These are phyloP conservation scores for Argyra leucocephala DNA, from an alignment of 2,888 invertebrate species.

Conservation along the genomic window DNA sequence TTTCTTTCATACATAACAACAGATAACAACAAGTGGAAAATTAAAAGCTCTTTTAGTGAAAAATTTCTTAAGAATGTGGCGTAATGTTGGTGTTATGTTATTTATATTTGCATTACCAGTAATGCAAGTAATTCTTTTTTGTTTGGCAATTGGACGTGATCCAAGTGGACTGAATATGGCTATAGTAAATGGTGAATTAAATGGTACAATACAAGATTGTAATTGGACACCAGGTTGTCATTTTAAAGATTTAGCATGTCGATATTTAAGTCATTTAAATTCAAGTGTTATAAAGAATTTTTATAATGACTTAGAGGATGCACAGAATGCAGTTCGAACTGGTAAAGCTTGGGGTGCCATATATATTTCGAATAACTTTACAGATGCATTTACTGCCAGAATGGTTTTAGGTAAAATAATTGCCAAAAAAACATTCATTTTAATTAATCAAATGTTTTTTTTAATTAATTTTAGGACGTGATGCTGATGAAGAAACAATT, in stretches of 20 bases:
- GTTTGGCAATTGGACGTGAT: constrained; percentile 81
- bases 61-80: constrained; percentile 85
- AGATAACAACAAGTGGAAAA: constrained; percentile 74
- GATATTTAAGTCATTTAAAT: constrained; percentile 66
- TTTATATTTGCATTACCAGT: constrained; percentile 91
- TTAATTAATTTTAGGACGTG: constrained; percentile 47
- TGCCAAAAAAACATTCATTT: background rate
- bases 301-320: constrained; percentile 57
- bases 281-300: constrained; percentile 63
- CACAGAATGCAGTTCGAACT: constrained; percentile 59
- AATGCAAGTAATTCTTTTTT: constrained; percentile 88
- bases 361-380: constrained; percentile 82
- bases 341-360: constrained; percentile 85
- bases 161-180: constrained; percentile 73
- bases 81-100: constrained; percentile 84
- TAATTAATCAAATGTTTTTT: background rate
- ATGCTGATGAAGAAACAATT: constrained; percentile 76
- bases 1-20: constrained; percentile 23
- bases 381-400: constrained; percentile 72
- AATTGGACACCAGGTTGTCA: constrained; percentile 51
- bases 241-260: constrained; percentile 64
- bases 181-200: constrained; percentile 63
- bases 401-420: constrained; percentile 56
- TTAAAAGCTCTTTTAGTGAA: constrained; percentile 75
- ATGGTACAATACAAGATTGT: constrained; percentile 39